phyloP scores from a whole-genome alignment of 2,888 invertebrate genomes.

The Aphidoletes aphidimyza region DNA sequence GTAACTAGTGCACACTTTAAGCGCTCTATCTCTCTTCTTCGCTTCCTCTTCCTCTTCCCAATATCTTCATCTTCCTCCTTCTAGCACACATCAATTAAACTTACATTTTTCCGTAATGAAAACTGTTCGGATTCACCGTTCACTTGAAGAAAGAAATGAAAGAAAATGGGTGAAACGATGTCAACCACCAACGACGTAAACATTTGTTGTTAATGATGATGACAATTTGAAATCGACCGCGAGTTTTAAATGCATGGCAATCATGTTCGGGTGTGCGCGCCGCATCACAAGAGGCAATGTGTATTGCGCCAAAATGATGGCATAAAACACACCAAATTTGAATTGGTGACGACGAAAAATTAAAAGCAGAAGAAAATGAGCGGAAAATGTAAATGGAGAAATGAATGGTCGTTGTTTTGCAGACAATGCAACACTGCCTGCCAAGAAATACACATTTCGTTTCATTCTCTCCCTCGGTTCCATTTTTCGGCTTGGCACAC shows the following conservation, averaged over 20 bases:
- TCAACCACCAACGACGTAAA: slow-evolving; percentile 31
- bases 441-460: slow-evolving; percentile 18
- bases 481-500: background rate
- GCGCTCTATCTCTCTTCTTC: no score
- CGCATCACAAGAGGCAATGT: background rate
- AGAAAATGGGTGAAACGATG: background rate
- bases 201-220: slow-evolving; percentile 36
- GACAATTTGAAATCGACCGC: slow-evolving; percentile 31
- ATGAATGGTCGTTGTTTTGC: background rate
- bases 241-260: slow-evolving; percentile 25
- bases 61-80: no score
- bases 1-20: no score
- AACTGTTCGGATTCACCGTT: background rate
- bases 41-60: background rate
- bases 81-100: background rate
- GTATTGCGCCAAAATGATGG: background rate
- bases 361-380: slow-evolving; percentile 9
- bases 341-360: slow-evolving; percentile 7
- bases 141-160: background rate
- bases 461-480: no score
- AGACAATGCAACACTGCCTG: slow-evolving; percentile 11
- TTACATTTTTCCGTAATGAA: background rate
- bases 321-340: slow-evolving; percentile 6
- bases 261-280: background rate
- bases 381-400: slow-evolving; percentile 6